A percentile compares a stretch with the other conserved stretches of the same genome.
phyloP scores from a whole-genome alignment of 2,888 invertebrate species.

The Baronia brevicornis region DNA sequence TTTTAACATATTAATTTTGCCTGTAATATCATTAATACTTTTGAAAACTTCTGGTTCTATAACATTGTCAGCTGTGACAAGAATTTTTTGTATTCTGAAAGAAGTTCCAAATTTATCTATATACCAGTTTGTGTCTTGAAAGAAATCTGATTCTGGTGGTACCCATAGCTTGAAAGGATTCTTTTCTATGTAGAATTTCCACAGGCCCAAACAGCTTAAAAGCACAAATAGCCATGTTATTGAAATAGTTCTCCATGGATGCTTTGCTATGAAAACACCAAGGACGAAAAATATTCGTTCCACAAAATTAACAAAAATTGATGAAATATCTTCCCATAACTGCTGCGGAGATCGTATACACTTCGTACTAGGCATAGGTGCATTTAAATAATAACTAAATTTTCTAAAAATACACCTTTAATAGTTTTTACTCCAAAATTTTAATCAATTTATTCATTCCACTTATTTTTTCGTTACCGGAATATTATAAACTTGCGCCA shows the following conservation, averaged over 20 bases:
- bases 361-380: constrained; percentile 45
- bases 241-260: constrained; percentile 77
- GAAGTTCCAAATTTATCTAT: constrained; percentile 79
- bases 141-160: constrained; percentile 81
- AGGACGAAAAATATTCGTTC: constrained; percentile 72
- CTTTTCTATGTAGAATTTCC: constrained; percentile 82
- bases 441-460: too few species aligned
- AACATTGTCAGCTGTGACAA: constrained; percentile 80
- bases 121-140: constrained; percentile 82
- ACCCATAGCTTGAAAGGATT: constrained; percentile 86
- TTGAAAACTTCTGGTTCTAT: constrained; percentile 76
- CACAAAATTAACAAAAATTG: constrained; percentile 56
- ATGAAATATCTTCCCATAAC: constrained; percentile 58
- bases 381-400: constrained; percentile 1
- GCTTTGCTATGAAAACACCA: constrained; percentile 75
- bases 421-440: too few species aligned
- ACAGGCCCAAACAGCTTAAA: constrained; percentile 76
- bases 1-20: constrained; percentile 55
- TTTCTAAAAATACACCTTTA: constrained; percentile 3
- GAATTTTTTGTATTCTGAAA: constrained; percentile 76
- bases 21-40: constrained; percentile 67
- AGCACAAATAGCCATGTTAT: constrained; percentile 73
- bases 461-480: too few species aligned
- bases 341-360: constrained; percentile 49
- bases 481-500: too few species aligned